Conservation (phyloP, 2,888 invertebrate species). For the Athripsodes cinereus region DNA sequence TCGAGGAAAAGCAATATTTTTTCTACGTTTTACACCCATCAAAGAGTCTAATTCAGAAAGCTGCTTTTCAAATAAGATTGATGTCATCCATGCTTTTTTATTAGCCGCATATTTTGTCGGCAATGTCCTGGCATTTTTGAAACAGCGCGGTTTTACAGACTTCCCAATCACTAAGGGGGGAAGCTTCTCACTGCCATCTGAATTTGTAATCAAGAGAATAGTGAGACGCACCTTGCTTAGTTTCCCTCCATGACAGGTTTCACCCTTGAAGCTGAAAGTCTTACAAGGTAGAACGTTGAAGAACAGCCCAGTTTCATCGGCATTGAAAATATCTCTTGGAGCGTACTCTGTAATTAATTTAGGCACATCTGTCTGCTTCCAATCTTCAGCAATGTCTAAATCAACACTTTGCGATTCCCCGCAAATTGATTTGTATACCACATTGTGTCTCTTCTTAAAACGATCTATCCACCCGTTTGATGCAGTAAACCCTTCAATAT, state of each 20-base stretch:
- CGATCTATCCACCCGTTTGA: conserved; percentile 27
- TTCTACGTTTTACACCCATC: conserved; percentile 26
- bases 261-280: conserved; percentile 31
- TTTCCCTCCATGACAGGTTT: conserved; percentile 32
- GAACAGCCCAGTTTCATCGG: conserved; percentile 32
- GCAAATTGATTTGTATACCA: too few relatives aligned
- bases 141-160: conserved; percentile 32
- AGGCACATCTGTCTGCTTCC: not conserved
- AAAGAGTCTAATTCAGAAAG: conserved; percentile 29
- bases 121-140: conserved; percentile 31
- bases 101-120: conserved; percentile 30
- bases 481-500: too few relatives aligned
- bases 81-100: conserved; percentile 31
- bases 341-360: conserved; percentile 23
- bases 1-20: conserved; percentile 31
- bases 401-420: too few relatives aligned
- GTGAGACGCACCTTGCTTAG: conserved; percentile 31
- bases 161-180: conserved; percentile 32
- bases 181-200: conserved; percentile 32
- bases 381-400: conserved; percentile 4
- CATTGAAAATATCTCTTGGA: conserved; percentile 29
- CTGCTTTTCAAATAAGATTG: conserved; percentile 28
- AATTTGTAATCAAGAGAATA: conserved; percentile 32
- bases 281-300: conserved; percentile 30
- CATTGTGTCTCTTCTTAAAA: conserved; percentile 23